Evolutionary conservation across 1,140 invertebrate genomes (phyloP), one percentile per base, ranked within the genome.

Genomic region (Orchesella cincta): DNA sequence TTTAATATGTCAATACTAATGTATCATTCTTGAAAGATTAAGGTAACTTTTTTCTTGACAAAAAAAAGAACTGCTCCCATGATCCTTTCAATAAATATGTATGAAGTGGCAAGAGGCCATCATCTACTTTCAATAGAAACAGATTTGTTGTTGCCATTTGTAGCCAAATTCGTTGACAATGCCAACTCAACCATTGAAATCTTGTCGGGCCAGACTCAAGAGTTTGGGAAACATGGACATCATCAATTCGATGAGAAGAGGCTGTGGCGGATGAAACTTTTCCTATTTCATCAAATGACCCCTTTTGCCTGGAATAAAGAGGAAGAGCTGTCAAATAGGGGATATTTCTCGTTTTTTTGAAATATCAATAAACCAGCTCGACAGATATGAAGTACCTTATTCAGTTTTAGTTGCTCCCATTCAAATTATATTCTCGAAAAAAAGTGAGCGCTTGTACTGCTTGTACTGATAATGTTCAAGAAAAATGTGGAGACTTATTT

Each of bases 401-500:
- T 18, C 12, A 57, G 29, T 67, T 8, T n/a, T 67, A 67, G 26
- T 67, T 29, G 33, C 29, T 31, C 31, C 31, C 2, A 67, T 67
- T 67, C 62, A 57, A 57, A 57, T 57, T 57, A 23, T 3, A n/a
- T n/a, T n/a, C n/a, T n/a, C n/a, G 23, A 26, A 14, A 57, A 3
- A 57, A n/a, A n/a, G 8, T 57, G 52, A 57, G n/a, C n/a, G 29
- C 14, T 33, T 67, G 8, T 67, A 8, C 39, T 74, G 76, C 51
- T 39, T 28, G 72, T 39, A 28, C 52, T 70, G 76, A 78, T 78
- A 78, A 57, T 78, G 73, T 51, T 67, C 26, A n/a, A 67, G 73
- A 73, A 78, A 74, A 73, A 78, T 78, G 46, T 74, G 54, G 29
- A 34, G 76, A 78, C 76, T 78, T 78, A 78, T 78, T 78, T 78